Base-by-base conservation (phyloP, 2,113 vertebrate genomes). In the Chaetura pelagica region DNA sequence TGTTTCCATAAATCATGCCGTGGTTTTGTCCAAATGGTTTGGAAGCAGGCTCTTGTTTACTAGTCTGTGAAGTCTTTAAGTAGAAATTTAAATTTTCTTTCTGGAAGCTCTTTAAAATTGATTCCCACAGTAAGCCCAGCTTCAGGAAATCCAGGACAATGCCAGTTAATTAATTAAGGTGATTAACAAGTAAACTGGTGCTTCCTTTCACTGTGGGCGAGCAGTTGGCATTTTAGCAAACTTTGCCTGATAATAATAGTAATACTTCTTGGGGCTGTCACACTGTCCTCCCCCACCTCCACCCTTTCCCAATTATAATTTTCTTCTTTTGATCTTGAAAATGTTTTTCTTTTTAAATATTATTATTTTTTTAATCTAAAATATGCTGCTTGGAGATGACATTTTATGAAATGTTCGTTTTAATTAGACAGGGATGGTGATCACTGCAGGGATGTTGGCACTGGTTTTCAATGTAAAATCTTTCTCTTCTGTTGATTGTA, bases 91-190 rank as follows among this genome's bases (percentile, higher is more conserved):
- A 92, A 86, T 89, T 89, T 87, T 89, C 91, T 63, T 97, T 76
- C 92, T 91, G 79, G 91, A 91, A 94, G 89, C 90, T 77, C 87
- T 96, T 97, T 91, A 93, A 78, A 94, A 90, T 95, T 95, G 93
- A 95, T 95, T 94, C 91, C 61, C 59, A 62, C 69, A 77, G 69
- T 92, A 90, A 95, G 80, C 48, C 23, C 69, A 93, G 94, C 77
- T 93, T 76, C 85, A 93, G 82, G 94, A 97, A 96, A 94, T 76
- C 86, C 52, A 94, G 82, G 74, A 93, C 72, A 93, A 80, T 97
- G 64, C 76, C 76, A 91, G 92, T 96, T 97, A 92, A 93, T 97
- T 97, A 97, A 95, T 95, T 92, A 97, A 97, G 77, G 92, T 54
- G 76, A 95, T 96, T 93, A 96, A 77, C 64, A 59, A 96, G 79